Conservation (phyloP, 2,797 vertebrate genomes). For the Macroramphosus scolopax region DNA sequence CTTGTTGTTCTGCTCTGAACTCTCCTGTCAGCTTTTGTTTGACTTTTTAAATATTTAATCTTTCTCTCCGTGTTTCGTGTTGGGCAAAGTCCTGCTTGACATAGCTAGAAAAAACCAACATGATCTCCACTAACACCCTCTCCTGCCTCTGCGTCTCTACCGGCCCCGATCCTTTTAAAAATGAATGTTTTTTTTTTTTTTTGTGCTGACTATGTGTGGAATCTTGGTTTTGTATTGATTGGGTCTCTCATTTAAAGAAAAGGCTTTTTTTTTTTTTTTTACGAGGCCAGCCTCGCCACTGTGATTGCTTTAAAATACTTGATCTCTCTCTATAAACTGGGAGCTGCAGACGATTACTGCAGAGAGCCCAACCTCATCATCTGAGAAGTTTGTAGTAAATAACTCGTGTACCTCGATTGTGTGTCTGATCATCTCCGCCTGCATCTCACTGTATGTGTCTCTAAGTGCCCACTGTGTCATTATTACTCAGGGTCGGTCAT, state of each 20-base stretch:
- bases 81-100: constrained; percentile 10
- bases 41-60: constrained; percentile 28
- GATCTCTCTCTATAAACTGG: no score
- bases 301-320: no score
- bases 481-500: constrained; percentile 30
- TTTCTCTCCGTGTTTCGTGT: constrained; percentile 7
- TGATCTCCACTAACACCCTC: neutral
- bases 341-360: no score
- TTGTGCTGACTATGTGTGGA: no score
- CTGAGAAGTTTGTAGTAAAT: no score
- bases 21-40: constrained; percentile 17
- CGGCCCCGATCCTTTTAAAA: neutral
- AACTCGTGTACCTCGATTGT: no score
- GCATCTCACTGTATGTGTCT: constrained; percentile 27
- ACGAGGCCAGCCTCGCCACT: no score
- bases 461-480: constrained; percentile 45
- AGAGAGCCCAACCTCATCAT: no score
- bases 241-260: no score
- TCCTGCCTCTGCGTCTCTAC: constrained; percentile 1
- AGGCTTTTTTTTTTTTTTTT: no score
- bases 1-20: no score
- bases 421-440: constrained; percentile 17
- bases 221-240: constrained; percentile 2
- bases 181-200: neutral
- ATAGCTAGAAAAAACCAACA: no score